A percentile compares a stretch with the other conserved stretches of the same genome.
Evolutionary conservation across 2,113 vertebrate species (phyloP).

Genomic region (Bubo blakistoni): DNA sequence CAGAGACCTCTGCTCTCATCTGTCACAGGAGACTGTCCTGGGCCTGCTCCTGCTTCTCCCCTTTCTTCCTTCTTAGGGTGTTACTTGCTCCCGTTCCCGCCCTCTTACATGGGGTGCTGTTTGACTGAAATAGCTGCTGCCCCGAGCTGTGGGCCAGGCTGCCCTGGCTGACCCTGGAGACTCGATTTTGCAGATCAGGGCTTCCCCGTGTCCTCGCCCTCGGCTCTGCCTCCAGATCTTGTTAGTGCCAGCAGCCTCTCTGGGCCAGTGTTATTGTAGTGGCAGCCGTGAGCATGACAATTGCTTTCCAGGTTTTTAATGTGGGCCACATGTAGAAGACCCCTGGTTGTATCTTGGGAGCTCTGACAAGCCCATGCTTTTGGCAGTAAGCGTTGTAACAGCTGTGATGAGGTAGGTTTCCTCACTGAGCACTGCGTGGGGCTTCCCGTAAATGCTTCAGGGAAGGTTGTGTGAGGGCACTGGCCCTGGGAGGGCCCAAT

Average conservation of each 20-base stretch:
- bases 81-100: neutral
- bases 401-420: conserved; percentile 45
- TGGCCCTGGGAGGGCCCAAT: neutral
- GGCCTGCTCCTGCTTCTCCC: neutral
- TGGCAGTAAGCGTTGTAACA: conserved; percentile 17
- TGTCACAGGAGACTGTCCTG: neutral
- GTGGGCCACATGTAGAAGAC: neutral
- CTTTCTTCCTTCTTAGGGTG: conserved; percentile 41
- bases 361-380: conserved; percentile 5
- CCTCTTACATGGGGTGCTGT: neutral
- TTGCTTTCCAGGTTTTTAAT: conserved; percentile 47
- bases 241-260: neutral
- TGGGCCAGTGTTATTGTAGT: neutral
- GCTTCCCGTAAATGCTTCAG: neutral
- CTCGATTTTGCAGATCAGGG: neutral
- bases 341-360: neutral
- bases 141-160: neutral
- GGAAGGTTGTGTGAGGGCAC: neutral
- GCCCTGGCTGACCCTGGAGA: neutral
- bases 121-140: neutral
- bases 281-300: neutral
- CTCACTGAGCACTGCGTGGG: neutral
- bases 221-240: fast-evolving
- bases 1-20: neutral
- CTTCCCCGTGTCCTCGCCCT: neutral